These are phyloP conservation scores for Brachionus manjavacas DNA, from an alignment of 1,140 invertebrate species.

Conservation along the genomic window DNA sequence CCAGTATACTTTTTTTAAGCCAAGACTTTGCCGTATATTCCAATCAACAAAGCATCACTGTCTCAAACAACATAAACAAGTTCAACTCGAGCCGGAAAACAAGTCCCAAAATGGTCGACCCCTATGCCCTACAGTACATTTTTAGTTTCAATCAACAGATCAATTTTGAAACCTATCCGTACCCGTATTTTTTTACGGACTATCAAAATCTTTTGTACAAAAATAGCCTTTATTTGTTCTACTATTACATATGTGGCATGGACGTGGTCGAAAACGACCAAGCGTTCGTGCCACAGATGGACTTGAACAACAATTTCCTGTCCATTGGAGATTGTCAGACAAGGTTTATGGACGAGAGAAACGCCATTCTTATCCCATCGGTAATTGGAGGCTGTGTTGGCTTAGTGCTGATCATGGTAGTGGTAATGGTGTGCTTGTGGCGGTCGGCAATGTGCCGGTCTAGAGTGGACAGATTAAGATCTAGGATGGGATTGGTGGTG, in stretches of 20 bases:
- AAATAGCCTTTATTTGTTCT: constrained; percentile 38
- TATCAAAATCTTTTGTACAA: constrained; percentile 33
- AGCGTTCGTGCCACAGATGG: constrained; percentile 30
- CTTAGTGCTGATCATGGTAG: neutral
- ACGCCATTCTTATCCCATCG: constrained; percentile 13
- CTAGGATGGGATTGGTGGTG: neutral
- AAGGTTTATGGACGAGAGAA: neutral
- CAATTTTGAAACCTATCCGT: constrained; percentile 33
- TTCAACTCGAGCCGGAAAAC: constrained; percentile 15
- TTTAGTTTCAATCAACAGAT: constrained; percentile 28
- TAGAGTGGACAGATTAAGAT: neutral
- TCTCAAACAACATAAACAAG: neutral
- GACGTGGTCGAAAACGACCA: constrained; percentile 32
- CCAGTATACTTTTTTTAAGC: constrained; percentile 27
- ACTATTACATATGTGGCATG: constrained; percentile 38
- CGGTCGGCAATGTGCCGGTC: neutral
- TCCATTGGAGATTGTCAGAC: constrained; percentile 12
- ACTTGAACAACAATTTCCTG: constrained; percentile 27
- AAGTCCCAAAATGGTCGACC: constrained; percentile 21
- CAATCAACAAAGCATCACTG: constrained; percentile 27
- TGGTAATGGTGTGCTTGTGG: neutral
- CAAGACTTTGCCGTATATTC: constrained; percentile 23
- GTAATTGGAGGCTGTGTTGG: neutral
- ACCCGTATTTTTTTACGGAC: constrained; percentile 41
- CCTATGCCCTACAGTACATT: constrained; percentile 33